phyloP scores from a whole-genome alignment of 2,888 invertebrate species.

The Drepanosiphum platanoidis region DNA sequence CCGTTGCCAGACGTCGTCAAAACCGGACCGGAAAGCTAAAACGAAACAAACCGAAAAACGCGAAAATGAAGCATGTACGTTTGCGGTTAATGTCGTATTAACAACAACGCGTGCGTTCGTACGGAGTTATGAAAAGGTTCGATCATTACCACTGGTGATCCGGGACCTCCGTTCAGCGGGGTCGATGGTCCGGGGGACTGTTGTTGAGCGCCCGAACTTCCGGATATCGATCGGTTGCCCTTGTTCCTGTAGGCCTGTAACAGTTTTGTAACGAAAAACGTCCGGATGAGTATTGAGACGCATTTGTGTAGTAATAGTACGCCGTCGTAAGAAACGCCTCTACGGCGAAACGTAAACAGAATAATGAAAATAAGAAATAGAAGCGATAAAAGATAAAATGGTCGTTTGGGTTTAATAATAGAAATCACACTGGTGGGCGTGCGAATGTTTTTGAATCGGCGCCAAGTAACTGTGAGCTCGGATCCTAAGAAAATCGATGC shows the following conservation, averaged over 20 bases:
- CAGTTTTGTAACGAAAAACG: neutral
- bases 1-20: slow-evolving; percentile 54
- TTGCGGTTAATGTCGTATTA: neutral
- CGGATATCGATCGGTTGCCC: slow-evolving; percentile 53
- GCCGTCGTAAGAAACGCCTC: neutral
- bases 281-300: neutral
- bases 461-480: slow-evolving; percentile 13
- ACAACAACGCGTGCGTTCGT: neutral
- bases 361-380: neutral
- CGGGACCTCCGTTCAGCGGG: slow-evolving; percentile 52
- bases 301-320: no score
- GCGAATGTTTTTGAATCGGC: slow-evolving; percentile 8
- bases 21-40: slow-evolving; percentile 42
- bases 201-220: slow-evolving; percentile 37
- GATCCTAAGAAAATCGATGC: neutral
- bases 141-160: slow-evolving; percentile 52
- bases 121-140: slow-evolving; percentile 44
- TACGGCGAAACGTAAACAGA: slow-evolving; percentile 17
- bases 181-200: slow-evolving; percentile 56
- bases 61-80: neutral
- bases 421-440: slow-evolving; percentile 33
- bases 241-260: slow-evolving; percentile 59
- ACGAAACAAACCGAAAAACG: neutral
- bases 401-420: slow-evolving; percentile 43
- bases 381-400: neutral